A percentile compares a stretch with the other conserved stretches of the same genome.
These are phyloP conservation scores for Callocephalon fimbriatum DNA, from an alignment of 2,113 vertebrate genomes.

Conservation along the genomic window DNA sequence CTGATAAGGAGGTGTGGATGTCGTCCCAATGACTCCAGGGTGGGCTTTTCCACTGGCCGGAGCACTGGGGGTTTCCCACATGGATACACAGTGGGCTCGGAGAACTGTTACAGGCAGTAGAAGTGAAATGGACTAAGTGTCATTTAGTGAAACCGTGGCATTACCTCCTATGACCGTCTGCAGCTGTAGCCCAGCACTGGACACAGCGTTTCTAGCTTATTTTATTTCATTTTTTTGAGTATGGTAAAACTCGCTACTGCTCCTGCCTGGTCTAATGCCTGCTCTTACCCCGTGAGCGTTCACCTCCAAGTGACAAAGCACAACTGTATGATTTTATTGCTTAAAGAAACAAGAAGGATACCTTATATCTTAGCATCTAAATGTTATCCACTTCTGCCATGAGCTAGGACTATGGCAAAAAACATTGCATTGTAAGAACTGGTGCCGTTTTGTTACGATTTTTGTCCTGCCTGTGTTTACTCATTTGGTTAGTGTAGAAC, in stretches of 20 bases:
- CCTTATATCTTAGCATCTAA: not conserved
- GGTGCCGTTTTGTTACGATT: not conserved
- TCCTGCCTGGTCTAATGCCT: not conserved
- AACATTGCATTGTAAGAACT: fast-evolving
- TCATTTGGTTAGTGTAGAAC: fast-evolving
- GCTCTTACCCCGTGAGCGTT: not conserved
- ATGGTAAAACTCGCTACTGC: not conserved
- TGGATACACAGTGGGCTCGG: not conserved
- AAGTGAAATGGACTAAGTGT: not conserved
- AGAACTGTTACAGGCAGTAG: not conserved
- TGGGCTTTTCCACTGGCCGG: not conserved
- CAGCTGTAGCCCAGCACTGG: not conserved
- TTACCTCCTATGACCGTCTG: not conserved
- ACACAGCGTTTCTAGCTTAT: not conserved
- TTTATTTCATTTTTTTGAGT: too few species aligned
- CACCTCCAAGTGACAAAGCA: not conserved
- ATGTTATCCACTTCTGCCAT: not conserved
- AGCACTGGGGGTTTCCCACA: fast-evolving
- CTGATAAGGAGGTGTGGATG: not conserved
- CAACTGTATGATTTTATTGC: not conserved
- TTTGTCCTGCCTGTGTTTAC: not conserved
- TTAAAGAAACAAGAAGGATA: not conserved
- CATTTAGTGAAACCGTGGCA: not conserved
- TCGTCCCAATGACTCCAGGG: fast-evolving
- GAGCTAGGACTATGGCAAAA: not conserved